Conservation (phyloP, 2,113 vertebrate genomes). For the Mobula hypostoma region DNA sequence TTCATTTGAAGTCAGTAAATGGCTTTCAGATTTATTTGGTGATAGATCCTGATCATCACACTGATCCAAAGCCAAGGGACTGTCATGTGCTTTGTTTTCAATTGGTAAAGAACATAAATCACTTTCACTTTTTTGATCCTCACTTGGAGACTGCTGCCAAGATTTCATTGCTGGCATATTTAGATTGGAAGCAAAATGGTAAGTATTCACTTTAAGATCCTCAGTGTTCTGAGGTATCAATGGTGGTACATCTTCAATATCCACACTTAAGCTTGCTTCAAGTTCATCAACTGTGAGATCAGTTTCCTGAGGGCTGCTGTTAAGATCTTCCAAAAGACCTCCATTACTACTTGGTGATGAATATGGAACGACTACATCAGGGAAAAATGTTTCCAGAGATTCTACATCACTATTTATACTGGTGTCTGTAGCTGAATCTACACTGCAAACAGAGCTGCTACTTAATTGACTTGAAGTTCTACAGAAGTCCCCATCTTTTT, state of each 20-base stretch:
- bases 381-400: constrained; percentile 45
- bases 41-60: background rate
- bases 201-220: background rate
- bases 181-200: background rate
- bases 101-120: background rate
- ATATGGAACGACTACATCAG: constrained; percentile 42
- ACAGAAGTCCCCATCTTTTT: background rate
- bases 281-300: background rate
- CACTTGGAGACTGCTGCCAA: background rate
- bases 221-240: background rate
- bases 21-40: background rate
- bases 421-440: constrained; percentile 43
- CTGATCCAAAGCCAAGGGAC: background rate
- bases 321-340: constrained; percentile 36
- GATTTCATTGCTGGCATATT: background rate
- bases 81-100: background rate
- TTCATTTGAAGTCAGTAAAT: background rate
- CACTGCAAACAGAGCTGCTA: constrained; percentile 41
- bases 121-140: background rate
- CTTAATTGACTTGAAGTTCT: background rate
- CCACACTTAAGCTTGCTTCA: background rate
- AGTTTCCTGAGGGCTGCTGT: constrained; percentile 5
- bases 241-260: background rate
- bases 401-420: constrained; percentile 47
- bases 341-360: constrained; percentile 45